phyloP scores from a whole-genome alignment of 2,797 vertebrate species.

The Lophius americanus region DNA sequence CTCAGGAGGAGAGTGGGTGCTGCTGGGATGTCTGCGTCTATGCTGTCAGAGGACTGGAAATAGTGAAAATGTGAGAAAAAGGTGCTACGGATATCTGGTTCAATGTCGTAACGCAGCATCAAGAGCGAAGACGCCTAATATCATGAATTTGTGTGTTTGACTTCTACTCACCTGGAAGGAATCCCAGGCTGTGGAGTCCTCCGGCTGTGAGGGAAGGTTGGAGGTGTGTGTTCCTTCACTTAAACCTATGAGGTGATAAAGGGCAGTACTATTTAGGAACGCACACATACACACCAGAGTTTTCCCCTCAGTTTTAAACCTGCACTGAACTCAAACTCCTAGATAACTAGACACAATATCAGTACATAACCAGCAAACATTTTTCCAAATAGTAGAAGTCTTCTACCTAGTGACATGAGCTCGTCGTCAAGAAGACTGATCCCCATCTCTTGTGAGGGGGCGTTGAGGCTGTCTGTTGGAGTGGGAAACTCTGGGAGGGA shows the following conservation, averaged over 20 bases:
- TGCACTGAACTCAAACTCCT: background rate
- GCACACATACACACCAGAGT: background rate
- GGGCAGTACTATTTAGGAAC: background rate
- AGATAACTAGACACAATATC: background rate
- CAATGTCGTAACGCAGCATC: background rate
- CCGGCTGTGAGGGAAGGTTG: slow-evolving; percentile 77
- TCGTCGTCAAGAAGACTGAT: slow-evolving; percentile 96
- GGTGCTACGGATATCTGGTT: background rate
- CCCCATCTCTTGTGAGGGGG: slow-evolving; percentile 82
- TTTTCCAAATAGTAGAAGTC: background rate
- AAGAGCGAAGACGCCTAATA: background rate
- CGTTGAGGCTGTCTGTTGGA: slow-evolving; percentile 69
- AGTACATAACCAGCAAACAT: background rate
- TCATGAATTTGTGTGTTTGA: background rate
- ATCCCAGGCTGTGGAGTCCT: slow-evolving; percentile 90
- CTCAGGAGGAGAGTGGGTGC: slow-evolving; percentile 74
- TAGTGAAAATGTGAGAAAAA: background rate
- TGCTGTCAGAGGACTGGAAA: slow-evolving; percentile 89
- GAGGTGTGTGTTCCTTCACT: slow-evolving; percentile 87
- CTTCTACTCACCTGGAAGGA: slow-evolving; percentile 90
- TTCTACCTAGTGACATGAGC: slow-evolving; percentile 96
- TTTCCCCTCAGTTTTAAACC: background rate
- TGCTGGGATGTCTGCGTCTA: slow-evolving; percentile 77
- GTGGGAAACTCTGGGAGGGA: slow-evolving; percentile 86
- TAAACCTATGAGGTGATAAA: slow-evolving; percentile 79